Percentiles rank a stretch among this genome's conserved stretches.
Conservation (phyloP, 2,888 invertebrate genomes). For the Lasioglossum lativentre region DNA sequence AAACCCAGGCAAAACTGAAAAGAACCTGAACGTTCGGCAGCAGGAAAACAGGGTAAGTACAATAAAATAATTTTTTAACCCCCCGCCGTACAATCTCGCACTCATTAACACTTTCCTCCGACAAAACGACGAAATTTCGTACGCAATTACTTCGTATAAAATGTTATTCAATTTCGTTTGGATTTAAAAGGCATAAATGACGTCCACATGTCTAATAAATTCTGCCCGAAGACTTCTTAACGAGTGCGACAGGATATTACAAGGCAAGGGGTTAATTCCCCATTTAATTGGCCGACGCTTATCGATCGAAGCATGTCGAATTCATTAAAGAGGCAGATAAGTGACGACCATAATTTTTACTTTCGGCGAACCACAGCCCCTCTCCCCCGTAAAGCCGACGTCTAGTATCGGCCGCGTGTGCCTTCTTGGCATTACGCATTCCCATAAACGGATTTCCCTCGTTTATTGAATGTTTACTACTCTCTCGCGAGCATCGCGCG, state of each 20-base stretch:
- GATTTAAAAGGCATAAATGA: neutral
- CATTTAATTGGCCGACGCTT: constrained; percentile 59
- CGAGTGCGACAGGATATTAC: neutral
- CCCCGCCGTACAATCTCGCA: neutral
- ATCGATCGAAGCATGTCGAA: constrained; percentile 64
- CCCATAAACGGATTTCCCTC: constrained; percentile 80
- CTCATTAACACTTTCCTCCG: neutral
- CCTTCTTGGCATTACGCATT: constrained; percentile 69
- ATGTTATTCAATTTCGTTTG: neutral
- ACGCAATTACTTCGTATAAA: neutral
- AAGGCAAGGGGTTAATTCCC: neutral
- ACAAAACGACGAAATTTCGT: neutral
- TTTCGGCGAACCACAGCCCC: neutral
- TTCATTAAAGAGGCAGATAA: constrained; percentile 67
- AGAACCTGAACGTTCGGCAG: neutral
- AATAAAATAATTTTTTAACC: neutral
- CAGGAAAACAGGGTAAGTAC: neutral
- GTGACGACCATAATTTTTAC: neutral
- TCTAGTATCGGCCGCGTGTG: constrained; percentile 38
- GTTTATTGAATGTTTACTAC: constrained; percentile 82
- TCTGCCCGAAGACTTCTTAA: neutral
- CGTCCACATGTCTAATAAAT: neutral
- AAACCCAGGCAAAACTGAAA: no score
- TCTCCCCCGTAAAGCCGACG: neutral
- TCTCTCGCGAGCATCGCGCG: constrained; percentile 60